Conservation (phyloP, 2,888 invertebrate genomes). For the Ophion ellenae region DNA sequence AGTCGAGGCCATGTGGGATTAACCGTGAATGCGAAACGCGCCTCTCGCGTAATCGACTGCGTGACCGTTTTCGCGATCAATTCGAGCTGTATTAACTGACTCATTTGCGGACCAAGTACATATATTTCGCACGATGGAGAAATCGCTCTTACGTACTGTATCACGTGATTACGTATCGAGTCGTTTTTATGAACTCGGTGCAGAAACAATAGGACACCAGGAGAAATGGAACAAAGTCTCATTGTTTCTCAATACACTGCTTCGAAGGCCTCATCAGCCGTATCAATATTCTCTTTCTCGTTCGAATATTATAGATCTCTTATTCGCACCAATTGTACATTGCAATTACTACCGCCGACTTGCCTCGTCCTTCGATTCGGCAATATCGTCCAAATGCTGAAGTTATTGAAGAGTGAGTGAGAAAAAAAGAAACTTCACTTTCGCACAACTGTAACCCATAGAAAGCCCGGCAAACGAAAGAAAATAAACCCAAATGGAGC, state of each 20-base stretch:
- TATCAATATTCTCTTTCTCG: too few species aligned
- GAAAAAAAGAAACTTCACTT: too few species aligned
- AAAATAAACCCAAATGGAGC: too few species aligned
- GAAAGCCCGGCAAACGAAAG: too few species aligned
- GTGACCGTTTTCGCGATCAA: constrained; percentile 34
- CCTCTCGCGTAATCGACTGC: constrained; percentile 56
- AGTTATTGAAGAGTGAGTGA: too few species aligned
- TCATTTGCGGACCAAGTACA: constrained; percentile 5
- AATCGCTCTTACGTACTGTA: too few species aligned
- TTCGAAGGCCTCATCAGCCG: neutral
- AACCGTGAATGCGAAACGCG: constrained; percentile 57
- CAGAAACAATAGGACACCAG: constrained; percentile 1
- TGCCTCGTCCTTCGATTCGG: too few species aligned
- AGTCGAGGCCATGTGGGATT: constrained; percentile 45
- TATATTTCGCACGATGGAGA: constrained; percentile 5
- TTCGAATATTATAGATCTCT: too few species aligned
- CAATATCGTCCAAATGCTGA: too few species aligned
- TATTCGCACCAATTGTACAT: too few species aligned
- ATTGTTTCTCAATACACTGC: neutral
- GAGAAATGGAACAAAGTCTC: neutral
- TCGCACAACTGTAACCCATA: too few species aligned
- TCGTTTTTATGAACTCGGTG: neutral
- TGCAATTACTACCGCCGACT: too few species aligned
- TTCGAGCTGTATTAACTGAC: constrained; percentile 25
- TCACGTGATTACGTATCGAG: neutral